These are phyloP conservation scores for Aphelocoma californica DNA, from an alignment of 2,797 vertebrate genomes.

Conservation along the genomic window DNA sequence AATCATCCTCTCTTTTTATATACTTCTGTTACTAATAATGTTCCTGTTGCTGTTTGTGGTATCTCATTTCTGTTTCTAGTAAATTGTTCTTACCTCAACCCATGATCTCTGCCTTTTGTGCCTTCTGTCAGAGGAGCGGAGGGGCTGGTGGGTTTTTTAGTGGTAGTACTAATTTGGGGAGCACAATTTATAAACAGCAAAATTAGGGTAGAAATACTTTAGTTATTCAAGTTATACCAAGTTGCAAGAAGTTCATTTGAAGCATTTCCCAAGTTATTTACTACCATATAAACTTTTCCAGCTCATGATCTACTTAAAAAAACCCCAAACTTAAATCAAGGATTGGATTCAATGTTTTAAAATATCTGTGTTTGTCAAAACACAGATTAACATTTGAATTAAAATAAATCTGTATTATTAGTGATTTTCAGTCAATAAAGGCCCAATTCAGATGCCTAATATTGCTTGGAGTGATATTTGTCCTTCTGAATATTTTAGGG, in stretches of 20 bases:
- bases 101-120: neutral
- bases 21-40: neutral
- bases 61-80: neutral
- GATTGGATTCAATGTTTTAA: neutral
- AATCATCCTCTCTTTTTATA: neutral
- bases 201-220: neutral
- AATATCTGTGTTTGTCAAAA: neutral
- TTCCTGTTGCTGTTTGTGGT: accelerated
- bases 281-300: accelerated
- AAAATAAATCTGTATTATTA: neutral
- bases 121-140: neutral
- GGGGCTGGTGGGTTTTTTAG: neutral
- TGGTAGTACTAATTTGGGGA: neutral
- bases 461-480: neutral
- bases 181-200: neutral
- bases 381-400: neutral
- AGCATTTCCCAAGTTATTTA: neutral
- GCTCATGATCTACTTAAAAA: neutral
- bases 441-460: neutral
- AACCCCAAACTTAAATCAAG: neutral
- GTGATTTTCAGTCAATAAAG: neutral
- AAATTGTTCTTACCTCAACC: neutral
- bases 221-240: neutral
- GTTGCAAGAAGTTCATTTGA: neutral
- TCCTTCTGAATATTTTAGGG: neutral